These are phyloP conservation scores for Micrasema minimum DNA, from an alignment of 1,140 invertebrate species.

Conservation along the genomic window DNA sequence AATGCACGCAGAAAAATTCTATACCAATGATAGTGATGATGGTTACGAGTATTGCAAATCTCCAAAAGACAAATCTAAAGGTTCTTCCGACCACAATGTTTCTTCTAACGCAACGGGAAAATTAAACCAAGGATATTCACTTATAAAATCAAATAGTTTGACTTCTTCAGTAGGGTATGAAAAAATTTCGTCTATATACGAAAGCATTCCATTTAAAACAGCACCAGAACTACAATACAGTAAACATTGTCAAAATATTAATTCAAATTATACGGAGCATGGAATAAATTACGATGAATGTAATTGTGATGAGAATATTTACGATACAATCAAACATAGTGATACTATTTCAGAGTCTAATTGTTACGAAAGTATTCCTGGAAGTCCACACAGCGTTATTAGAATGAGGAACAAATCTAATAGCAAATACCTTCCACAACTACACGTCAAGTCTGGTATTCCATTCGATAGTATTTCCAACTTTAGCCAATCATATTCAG, in stretches of 20 bases:
- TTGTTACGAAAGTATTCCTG: constrained; percentile 70
- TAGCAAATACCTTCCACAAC: constrained; percentile 54
- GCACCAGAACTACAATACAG: constrained; percentile 54
- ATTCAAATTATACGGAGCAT: constrained; percentile 57
- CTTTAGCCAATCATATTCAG: constrained; percentile 66
- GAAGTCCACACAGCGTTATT: constrained; percentile 63
- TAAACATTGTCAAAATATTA: constrained; percentile 40
- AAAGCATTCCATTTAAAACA: constrained; percentile 59
- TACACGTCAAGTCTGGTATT: constrained; percentile 59
- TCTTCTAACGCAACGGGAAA: background rate
- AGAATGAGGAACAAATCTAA: constrained; percentile 59
- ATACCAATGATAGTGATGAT: constrained; percentile 63
- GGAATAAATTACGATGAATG: constrained; percentile 61
- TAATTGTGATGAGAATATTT: constrained; percentile 68
- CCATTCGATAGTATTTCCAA: constrained; percentile 64
- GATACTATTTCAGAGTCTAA: constrained; percentile 66
- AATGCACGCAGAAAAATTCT: constrained; percentile 59
- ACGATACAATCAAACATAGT: constrained; percentile 69
- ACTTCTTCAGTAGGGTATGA: constrained; percentile 65
- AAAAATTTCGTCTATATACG: constrained; percentile 65
- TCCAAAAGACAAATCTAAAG: constrained; percentile 49
- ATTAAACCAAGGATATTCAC: constrained; percentile 52
- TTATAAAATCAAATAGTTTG: constrained; percentile 62
- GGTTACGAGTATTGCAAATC: constrained; percentile 66
- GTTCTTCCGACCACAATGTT: background rate